Conservation (phyloP, 2,797 vertebrate species). For the Staurois parvus region DNA sequence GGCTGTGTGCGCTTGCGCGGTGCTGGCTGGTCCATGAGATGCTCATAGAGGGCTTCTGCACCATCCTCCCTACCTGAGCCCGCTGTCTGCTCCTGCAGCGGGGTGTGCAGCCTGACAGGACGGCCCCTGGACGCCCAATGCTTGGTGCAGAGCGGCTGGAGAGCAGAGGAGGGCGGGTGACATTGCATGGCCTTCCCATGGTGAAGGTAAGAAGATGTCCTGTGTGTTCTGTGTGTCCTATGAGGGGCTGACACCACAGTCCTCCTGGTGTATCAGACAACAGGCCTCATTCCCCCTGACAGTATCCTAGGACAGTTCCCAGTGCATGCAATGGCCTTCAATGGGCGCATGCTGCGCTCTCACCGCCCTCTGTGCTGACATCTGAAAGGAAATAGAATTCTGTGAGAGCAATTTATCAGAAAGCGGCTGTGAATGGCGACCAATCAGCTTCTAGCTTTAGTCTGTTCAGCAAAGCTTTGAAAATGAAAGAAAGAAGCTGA, state of each 20-base stretch:
- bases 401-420: too few species aligned
- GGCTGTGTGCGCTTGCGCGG: slow-evolving; percentile 23
- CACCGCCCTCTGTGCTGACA: too few species aligned
- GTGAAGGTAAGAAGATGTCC: slow-evolving; percentile 37
- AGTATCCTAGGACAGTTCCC: too few species aligned
- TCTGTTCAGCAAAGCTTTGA: too few species aligned
- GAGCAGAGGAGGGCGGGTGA: slow-evolving; percentile 3
- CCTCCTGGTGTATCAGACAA: too few species aligned
- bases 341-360: too few species aligned
- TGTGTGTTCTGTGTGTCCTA: neutral
- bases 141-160: neutral
- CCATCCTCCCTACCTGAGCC: slow-evolving; percentile 2
- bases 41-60: slow-evolving; percentile 29
- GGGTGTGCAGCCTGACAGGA: slow-evolving; percentile 3
- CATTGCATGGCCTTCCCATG: slow-evolving; percentile 41
- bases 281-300: too few species aligned
- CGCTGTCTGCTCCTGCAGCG: neutral
- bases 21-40: slow-evolving; percentile 39
- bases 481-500: too few species aligned
- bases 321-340: too few species aligned
- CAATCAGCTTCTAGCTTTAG: too few species aligned
- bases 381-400: too few species aligned
- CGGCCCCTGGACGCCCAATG: neutral
- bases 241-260: neutral
- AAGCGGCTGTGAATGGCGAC: too few species aligned